Conservation (phyloP, 1,140 invertebrate genomes). For the Cyphomyrmex costatus region DNA sequence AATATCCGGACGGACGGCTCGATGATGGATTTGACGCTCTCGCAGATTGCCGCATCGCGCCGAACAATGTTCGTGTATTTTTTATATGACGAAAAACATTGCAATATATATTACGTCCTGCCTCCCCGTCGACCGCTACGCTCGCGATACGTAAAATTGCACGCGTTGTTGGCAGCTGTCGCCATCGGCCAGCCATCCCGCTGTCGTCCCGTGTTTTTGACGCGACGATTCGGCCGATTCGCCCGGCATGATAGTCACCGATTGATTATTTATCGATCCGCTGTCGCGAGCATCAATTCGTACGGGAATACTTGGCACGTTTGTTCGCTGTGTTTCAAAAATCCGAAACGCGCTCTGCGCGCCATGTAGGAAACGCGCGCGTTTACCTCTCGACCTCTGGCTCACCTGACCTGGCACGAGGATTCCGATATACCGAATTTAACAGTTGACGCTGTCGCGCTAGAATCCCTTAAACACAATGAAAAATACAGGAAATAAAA, state of each 20-base stretch:
- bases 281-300: slow-evolving; percentile 59
- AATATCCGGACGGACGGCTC: slow-evolving; percentile 46
- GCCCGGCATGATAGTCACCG: slow-evolving; percentile 66
- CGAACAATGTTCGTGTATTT: slow-evolving; percentile 57
- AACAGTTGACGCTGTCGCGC: not conserved
- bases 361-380: not conserved
- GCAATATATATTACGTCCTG: slow-evolving; percentile 39
- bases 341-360: not conserved
- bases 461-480: too few species aligned
- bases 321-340: slow-evolving; percentile 6
- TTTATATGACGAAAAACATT: slow-evolving; percentile 64
- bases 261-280: slow-evolving; percentile 75
- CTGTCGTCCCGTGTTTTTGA: slow-evolving; percentile 77
- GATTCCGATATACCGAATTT: slow-evolving; percentile 6
- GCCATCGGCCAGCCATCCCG: slow-evolving; percentile 75
- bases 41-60: slow-evolving; percentile 51
- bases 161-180: slow-evolving; percentile 77
- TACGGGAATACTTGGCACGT: slow-evolving; percentile 37
- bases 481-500: too few species aligned
- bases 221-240: slow-evolving; percentile 70
- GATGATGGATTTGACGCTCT: slow-evolving; percentile 64
- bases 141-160: slow-evolving; percentile 73
- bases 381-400: not conserved
- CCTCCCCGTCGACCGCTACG: slow-evolving; percentile 44
- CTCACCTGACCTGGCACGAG: not conserved